phyloP scores from a whole-genome alignment of 2,888 invertebrate species.

The Choreutis nemorana region DNA sequence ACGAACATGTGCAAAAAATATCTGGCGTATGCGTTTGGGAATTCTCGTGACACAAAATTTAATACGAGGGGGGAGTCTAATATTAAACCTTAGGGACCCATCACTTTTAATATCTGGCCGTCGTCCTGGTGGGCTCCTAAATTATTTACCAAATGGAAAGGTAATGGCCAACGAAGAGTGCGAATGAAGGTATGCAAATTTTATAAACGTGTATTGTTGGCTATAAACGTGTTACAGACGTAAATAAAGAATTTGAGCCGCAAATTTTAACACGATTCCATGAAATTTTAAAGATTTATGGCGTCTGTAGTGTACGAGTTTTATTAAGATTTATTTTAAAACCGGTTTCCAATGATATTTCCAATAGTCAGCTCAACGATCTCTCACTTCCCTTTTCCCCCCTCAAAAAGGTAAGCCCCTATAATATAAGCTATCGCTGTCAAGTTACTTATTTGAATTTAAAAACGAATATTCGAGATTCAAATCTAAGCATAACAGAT shows the following conservation, averaged over 20 bases:
- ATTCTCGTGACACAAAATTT: conserved; percentile 65
- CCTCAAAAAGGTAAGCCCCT: no score
- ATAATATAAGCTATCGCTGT: no score
- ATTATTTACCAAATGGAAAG: conserved; percentile 67
- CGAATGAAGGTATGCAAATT: conserved; percentile 63
- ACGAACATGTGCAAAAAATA: conserved; percentile 67
- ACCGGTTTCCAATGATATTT: no score
- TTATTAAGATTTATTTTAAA: no score
- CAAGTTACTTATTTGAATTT: no score
- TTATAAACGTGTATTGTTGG: conserved; percentile 54
- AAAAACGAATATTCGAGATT: no score
- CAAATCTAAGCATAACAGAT: no score
- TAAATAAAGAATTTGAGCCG: background rate
- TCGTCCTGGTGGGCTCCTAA: conserved; percentile 60
- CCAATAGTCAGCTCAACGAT: no score
- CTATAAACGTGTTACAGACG: conserved; percentile 33
- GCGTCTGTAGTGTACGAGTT: no score
- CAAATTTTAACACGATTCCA: no score
- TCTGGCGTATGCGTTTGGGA: conserved; percentile 63
- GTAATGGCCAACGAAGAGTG: conserved; percentile 62
- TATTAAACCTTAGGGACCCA: conserved; percentile 65
- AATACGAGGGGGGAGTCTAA: conserved; percentile 65
- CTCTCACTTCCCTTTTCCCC: no score
- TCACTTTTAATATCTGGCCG: conserved; percentile 66
- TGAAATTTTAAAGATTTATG: no score